Conservation (phyloP, 1,140 invertebrate species). For the Lucilia cuprina region DNA sequence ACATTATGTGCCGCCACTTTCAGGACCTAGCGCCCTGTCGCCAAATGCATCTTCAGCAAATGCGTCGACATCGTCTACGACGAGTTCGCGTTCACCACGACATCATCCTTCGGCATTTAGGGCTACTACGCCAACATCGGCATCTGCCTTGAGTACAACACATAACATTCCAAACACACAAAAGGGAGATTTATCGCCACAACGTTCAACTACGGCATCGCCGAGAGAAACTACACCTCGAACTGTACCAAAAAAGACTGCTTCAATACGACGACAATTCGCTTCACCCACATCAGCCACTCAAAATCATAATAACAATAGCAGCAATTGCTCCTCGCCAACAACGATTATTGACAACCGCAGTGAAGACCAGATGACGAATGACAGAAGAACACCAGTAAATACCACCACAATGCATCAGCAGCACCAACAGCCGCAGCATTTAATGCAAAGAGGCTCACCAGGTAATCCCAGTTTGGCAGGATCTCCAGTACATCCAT, state of each 20-base stretch:
- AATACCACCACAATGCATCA: neutral
- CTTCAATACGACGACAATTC: constrained; percentile 59
- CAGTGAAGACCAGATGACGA: constrained; percentile 19
- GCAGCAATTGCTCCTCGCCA: constrained; percentile 48
- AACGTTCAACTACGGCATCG: constrained; percentile 51
- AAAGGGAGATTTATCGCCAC: constrained; percentile 41
- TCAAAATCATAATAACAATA: constrained; percentile 42
- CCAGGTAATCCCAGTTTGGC: constrained; percentile 36
- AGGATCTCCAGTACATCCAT: constrained; percentile 48
- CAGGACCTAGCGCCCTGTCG: constrained; percentile 1
- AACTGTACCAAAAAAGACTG: constrained; percentile 63
- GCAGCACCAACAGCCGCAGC: constrained; percentile 12
- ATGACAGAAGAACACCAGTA: constrained; percentile 34
- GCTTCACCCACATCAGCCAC: constrained; percentile 55
- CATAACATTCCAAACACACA: constrained; percentile 31
- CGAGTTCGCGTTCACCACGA: constrained; percentile 41
- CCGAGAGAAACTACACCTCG: constrained; percentile 53
- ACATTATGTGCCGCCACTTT: constrained; percentile 39
- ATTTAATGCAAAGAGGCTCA: constrained; percentile 48
- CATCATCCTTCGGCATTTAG: constrained; percentile 41
- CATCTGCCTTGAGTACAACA: neutral
- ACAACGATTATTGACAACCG: constrained; percentile 36
- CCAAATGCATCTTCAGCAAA: neutral
- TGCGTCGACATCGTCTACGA: constrained; percentile 43
- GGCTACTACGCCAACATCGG: constrained; percentile 34